Percentiles rank a stretch among this genome's conserved stretches.
Evolutionary conservation across 2,888 invertebrate species (phyloP).

Genomic region (Phorcus lineatus): DNA sequence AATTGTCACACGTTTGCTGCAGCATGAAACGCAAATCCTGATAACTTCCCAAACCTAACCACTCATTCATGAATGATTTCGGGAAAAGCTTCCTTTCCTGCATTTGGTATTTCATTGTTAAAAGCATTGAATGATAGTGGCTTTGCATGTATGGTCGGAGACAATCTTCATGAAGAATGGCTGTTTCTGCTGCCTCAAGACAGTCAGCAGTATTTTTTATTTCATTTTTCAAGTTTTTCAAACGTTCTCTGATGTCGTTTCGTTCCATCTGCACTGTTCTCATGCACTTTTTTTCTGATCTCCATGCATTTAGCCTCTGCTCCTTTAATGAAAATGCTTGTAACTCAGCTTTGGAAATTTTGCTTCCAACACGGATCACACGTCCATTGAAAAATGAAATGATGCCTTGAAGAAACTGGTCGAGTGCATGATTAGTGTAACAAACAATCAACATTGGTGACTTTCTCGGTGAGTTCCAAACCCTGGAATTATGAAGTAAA

Average conservation of each 20-base stretch:
- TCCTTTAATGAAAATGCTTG: constrained; percentile 44
- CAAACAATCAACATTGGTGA: constrained; percentile 70
- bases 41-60: neutral
- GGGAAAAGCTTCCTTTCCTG: neutral
- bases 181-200: constrained; percentile 41
- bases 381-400: constrained; percentile 47
- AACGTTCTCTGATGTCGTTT: neutral
- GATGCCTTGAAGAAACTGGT: constrained; percentile 73
- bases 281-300: neutral
- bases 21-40: neutral
- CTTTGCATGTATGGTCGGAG: constrained; percentile 34
- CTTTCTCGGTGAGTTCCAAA: constrained; percentile 61
- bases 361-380: constrained; percentile 68
- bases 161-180: constrained; percentile 47
- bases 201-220: neutral
- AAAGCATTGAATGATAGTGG: neutral
- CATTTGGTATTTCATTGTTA: neutral
- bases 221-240: neutral
- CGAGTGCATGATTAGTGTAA: constrained; percentile 74
- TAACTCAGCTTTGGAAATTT: constrained; percentile 53
- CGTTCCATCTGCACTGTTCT: neutral
- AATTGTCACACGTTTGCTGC: neutral
- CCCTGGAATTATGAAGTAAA: constrained; percentile 79
- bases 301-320: constrained; percentile 22
- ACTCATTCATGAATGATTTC: neutral